Evolutionary conservation across 2,797 vertebrate genomes (phyloP).

Genomic region (Menidia menidia): DNA sequence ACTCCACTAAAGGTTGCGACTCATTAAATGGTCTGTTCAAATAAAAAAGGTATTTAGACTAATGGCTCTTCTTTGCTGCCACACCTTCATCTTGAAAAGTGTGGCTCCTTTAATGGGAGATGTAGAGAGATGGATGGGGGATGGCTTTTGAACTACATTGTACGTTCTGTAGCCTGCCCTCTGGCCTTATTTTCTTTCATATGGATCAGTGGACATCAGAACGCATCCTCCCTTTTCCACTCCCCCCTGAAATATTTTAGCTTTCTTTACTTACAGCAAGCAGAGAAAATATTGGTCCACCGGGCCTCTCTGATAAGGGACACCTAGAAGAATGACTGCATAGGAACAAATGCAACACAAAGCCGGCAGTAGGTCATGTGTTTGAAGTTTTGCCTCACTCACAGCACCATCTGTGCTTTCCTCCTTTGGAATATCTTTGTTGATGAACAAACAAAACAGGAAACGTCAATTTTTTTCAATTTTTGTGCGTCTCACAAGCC

Average conservation of each 20-base stretch:
- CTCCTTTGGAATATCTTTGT: conserved; percentile 29
- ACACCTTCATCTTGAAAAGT: too few relatives aligned
- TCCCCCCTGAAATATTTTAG: conserved; percentile 57
- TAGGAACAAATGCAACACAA: conserved; percentile 38
- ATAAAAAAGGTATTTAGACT: too few relatives aligned
- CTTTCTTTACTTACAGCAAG: conserved; percentile 52
- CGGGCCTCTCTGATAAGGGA: conserved; percentile 53
- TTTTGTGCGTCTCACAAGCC: conserved; percentile 52
- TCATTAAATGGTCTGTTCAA: neutral
- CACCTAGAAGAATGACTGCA: conserved; percentile 30
- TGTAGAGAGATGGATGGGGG: too few relatives aligned
- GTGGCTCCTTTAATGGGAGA: too few relatives aligned
- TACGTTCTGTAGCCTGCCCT: neutral
- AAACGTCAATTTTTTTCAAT: conserved; percentile 31
- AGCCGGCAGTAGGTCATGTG: conserved; percentile 30
- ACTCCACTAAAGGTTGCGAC: neutral
- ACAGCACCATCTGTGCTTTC: conserved; percentile 15
- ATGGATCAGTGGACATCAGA: conserved; percentile 53
- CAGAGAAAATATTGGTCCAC: conserved; percentile 52
- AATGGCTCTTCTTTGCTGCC: too few relatives aligned
- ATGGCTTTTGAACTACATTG: too few relatives aligned
- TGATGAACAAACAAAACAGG: conserved; percentile 61
- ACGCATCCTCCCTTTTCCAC: conserved; percentile 45
- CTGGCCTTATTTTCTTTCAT: conserved; percentile 12
- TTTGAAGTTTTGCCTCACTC: conserved; percentile 34